Evolutionary conservation across 2,797 vertebrate species (phyloP), one percentile per base, ranked within the genome.

Genomic region (Sebastes hopkinsi): DNA sequence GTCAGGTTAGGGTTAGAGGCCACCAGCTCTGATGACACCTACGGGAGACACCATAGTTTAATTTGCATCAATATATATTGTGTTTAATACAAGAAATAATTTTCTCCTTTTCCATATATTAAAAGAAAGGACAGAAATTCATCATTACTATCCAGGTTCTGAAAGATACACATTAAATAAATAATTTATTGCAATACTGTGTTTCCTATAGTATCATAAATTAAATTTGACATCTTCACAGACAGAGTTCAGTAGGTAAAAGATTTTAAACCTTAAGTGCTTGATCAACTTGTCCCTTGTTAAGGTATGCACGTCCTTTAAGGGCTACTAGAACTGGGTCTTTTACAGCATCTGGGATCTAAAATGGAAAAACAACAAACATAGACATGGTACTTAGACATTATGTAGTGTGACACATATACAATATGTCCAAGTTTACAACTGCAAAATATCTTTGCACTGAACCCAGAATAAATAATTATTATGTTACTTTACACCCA

Each of bases 21-120:
- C 38, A 95, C 81, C 75, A 99, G 95, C 55, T 97, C 95, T 79
- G 95, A 92, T 61, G 96, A 96, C 83, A 98, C 90, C 99, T 99
- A 74, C 6, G 2, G 42, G 74, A 58, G 20, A 80, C 2, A 80
- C 1, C 69, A 7, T 11, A n/a, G 11, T 59, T 75, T 72, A 5
- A 54, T 52, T n/a, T 52, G 3, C 4, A 67, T 5, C n/a, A 52
- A 5, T 52, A 2, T 20, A 20, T 34, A 5, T 32, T 59, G 1
- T 9, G 9, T 60, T 11, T n/a, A 18, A 78, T 14, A 52, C 13
- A 66, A 59, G 22, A 32, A 1, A 36, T 22, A 1, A 0, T n/a
- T 67, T 38, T 22, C 3, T 68, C 23, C 8, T 3, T 58, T 22
- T 8, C n/a, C 25, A 20, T 46, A 5, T 55, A 11, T 22, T 5